phyloP scores from a whole-genome alignment of 1,140 invertebrate genomes.

The Araneus ventricosus region DNA sequence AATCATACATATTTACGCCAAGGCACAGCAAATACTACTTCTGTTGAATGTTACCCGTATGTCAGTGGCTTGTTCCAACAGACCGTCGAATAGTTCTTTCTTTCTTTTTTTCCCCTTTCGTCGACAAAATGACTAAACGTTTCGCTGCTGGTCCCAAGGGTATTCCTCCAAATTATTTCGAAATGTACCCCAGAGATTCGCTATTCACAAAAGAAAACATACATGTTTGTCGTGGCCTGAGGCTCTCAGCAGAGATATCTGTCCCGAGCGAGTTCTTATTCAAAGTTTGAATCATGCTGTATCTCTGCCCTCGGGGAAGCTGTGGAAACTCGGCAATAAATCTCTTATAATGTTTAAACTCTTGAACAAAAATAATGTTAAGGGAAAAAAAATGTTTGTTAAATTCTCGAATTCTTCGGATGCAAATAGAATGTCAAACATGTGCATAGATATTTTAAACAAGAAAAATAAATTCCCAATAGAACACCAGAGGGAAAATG shows the following conservation, averaged over 20 bases:
- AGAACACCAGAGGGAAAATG: not conserved
- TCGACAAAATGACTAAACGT: slow-evolving; percentile 30
- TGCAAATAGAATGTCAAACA: slow-evolving; percentile 62
- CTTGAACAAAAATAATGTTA: slow-evolving; percentile 40
- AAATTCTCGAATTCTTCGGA: slow-evolving; percentile 23
- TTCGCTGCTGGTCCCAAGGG: not conserved
- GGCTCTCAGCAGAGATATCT: slow-evolving; percentile 49
- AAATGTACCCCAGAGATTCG: slow-evolving; percentile 39
- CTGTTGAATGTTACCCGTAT: slow-evolving; percentile 26
- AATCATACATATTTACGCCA: slow-evolving; percentile 54
- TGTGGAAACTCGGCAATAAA: slow-evolving; percentile 58
- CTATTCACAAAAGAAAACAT: slow-evolving; percentile 55
- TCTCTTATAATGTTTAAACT: slow-evolving; percentile 70
- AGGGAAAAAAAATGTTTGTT: not conserved
- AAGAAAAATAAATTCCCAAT: not conserved
- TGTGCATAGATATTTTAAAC: slow-evolving; percentile 24
- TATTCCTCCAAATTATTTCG: slow-evolving; percentile 54
- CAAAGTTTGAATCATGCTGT: slow-evolving; percentile 59
- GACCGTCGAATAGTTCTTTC: not conserved
- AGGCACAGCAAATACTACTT: not conserved
- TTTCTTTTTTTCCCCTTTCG: not conserved
- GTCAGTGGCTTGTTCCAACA: not conserved
- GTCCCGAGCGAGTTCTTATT: slow-evolving; percentile 65
- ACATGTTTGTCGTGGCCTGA: slow-evolving; percentile 40
- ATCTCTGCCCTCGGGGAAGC: not conserved